Evolutionary conservation across 2,113 vertebrate species (phyloP).

Genomic region (Reinhardtius hippoglossoides): DNA sequence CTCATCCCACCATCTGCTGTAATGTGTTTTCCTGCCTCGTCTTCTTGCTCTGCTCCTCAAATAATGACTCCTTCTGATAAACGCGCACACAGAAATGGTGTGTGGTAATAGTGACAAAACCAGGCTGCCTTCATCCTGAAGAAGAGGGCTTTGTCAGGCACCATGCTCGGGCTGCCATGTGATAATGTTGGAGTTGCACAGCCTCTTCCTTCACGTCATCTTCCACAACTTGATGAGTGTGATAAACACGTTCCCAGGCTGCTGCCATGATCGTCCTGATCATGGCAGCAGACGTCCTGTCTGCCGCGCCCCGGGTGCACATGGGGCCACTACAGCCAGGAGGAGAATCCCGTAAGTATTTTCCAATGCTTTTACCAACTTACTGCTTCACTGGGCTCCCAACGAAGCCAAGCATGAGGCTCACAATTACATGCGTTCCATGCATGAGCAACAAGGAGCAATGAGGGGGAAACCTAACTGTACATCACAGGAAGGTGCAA

Average conservation of each 20-base stretch:
- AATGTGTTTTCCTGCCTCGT: slow-evolving; percentile 27
- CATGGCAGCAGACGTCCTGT: background rate
- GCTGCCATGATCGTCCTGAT: background rate
- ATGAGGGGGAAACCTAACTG: background rate
- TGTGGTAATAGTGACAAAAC: slow-evolving; percentile 26
- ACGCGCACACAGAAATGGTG: background rate
- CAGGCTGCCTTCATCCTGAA: slow-evolving; percentile 7
- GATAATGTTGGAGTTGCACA: slow-evolving; percentile 9
- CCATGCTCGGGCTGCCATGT: slow-evolving; percentile 35
- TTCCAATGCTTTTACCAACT: slow-evolving; percentile 31
- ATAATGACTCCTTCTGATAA: slow-evolving; percentile 7
- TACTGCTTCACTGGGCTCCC: slow-evolving; percentile 37
- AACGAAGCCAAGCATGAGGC: slow-evolving; percentile 37
- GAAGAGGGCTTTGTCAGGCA: slow-evolving; percentile 23
- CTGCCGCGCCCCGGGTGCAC: background rate
- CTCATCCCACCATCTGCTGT: background rate
- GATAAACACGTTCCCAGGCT: slow-evolving; percentile 22
- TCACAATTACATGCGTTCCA: slow-evolving; percentile 16
- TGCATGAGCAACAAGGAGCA: slow-evolving; percentile 26
- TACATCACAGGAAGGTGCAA: slow-evolving; percentile 4
- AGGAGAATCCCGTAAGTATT: slow-evolving; percentile 39
- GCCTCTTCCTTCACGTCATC: background rate
- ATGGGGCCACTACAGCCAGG: slow-evolving; percentile 6
- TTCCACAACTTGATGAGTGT: background rate
- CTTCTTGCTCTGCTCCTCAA: slow-evolving; percentile 37